Percentiles rank a stretch among this genome's conserved stretches.
These are phyloP conservation scores for Drosophila arizonae DNA, from an alignment of 1,140 invertebrate species.

Conservation along the genomic window DNA sequence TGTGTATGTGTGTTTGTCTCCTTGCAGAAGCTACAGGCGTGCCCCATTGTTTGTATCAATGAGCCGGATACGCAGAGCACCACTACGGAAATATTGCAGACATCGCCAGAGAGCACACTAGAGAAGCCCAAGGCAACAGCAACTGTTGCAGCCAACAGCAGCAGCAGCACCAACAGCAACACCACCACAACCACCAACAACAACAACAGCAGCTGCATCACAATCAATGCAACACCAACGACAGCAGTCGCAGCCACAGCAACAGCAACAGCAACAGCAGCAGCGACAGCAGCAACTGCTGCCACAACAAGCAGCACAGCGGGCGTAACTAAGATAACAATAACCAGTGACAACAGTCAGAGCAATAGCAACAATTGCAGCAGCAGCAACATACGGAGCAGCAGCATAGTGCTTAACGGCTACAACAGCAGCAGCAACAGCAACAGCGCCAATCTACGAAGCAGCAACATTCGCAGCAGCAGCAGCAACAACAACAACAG, in stretches of 20 bases:
- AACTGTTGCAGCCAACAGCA: conserved; percentile 20
- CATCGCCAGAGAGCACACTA: conserved; percentile 71
- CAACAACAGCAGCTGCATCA: conserved; percentile 66
- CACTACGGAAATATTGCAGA: conserved; percentile 70
- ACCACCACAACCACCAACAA: conserved; percentile 22
- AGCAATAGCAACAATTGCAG: conserved; percentile 27
- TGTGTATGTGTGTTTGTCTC: not conserved
- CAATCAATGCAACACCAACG: conserved; percentile 52
- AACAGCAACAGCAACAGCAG: conserved; percentile 6
- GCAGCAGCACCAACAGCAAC: conserved; percentile 35
- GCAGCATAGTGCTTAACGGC: conserved; percentile 19
- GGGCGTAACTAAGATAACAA: conserved; percentile 49
- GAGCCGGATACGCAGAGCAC: conserved; percentile 77
- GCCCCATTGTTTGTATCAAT: conserved; percentile 78
- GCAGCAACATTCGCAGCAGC: conserved; percentile 20
- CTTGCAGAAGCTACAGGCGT: conserved; percentile 75
- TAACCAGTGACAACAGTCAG: conserved; percentile 35
- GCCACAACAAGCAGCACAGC: conserved; percentile 41
- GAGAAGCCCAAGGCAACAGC: conserved; percentile 58
- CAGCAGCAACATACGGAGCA: conserved; percentile 26
- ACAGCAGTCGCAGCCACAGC: not conserved
- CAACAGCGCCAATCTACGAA: not conserved
- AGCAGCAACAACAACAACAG: conserved; percentile 57
- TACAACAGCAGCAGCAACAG: conserved; percentile 47
- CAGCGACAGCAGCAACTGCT: conserved; percentile 29